phyloP scores from a whole-genome alignment of 1,140 invertebrate genomes.

The Pseudomyrmex dendroicus region DNA sequence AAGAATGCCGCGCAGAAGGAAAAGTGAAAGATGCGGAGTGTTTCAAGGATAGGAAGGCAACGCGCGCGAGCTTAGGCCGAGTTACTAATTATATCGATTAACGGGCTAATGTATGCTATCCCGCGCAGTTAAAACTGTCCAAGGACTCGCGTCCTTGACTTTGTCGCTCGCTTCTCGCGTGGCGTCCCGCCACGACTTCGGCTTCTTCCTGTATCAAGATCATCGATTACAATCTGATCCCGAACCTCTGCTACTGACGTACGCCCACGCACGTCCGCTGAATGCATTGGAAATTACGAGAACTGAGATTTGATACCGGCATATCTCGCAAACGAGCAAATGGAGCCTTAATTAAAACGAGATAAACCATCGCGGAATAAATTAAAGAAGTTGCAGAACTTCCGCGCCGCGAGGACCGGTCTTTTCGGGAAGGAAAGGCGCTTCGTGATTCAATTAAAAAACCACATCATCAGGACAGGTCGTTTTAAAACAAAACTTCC shows the following conservation, averaged over 20 bases:
- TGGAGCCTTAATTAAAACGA: conserved; percentile 43
- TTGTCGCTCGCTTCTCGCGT: conserved; percentile 5
- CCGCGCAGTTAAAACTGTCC: conserved; percentile 34
- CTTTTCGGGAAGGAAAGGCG: conserved; percentile 41
- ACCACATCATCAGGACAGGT: conserved; percentile 31
- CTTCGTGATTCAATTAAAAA: conserved; percentile 30
- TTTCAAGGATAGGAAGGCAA: conserved; percentile 41
- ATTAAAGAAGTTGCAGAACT: conserved; percentile 22
- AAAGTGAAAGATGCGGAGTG: conserved; percentile 59
- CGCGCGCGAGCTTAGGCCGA: conserved; percentile 32
- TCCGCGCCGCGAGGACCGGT: background rate
- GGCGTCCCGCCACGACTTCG: background rate
- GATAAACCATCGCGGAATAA: conserved; percentile 40
- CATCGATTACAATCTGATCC: conserved; percentile 14
- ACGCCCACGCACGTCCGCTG: background rate
- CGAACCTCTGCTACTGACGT: background rate
- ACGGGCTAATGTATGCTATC: conserved; percentile 50
- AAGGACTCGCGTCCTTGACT: conserved; percentile 57
- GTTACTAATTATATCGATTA: conserved; percentile 61
- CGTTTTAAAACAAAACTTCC: conserved; percentile 21
- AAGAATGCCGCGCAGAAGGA: conserved; percentile 54
- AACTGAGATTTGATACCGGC: conserved; percentile 19
- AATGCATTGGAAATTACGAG: conserved; percentile 13
- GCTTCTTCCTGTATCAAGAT: conserved; percentile 36
- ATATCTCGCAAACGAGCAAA: background rate